A percentile compares a stretch with the other conserved stretches of the same genome.
phyloP scores from a whole-genome alignment of 1,140 invertebrate species.

The Sitophilus oryzae region DNA sequence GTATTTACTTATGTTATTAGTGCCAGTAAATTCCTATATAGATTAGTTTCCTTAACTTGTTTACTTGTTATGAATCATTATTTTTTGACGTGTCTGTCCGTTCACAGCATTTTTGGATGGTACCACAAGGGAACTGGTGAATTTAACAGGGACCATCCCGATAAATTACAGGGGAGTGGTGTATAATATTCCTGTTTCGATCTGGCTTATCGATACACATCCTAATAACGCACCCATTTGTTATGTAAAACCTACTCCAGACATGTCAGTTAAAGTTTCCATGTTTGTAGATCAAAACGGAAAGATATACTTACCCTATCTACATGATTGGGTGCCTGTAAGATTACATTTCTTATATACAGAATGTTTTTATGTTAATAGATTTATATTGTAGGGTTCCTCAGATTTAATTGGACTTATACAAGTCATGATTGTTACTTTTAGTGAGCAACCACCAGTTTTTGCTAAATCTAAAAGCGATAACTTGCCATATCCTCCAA shows the following conservation, averaged over 20 bases:
- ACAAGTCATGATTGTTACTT: conserved; percentile 86
- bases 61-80: no score
- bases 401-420: conserved; percentile 83
- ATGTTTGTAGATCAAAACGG: conserved; percentile 93
- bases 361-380: background rate
- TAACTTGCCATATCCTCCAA: conserved; percentile 56
- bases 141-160: conserved; percentile 88
- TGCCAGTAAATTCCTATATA: conserved; percentile 15
- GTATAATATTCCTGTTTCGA: conserved; percentile 96
- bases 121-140: conserved; percentile 70
- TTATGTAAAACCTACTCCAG: conserved; percentile 90
- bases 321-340: conserved; percentile 90
- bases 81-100: no score
- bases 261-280: conserved; percentile 94
- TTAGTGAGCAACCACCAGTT: conserved; percentile 93
- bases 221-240: conserved; percentile 96
- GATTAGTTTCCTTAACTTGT: conserved; percentile 42
- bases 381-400: conserved; percentile 51
- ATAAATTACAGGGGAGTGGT: conserved; percentile 81
- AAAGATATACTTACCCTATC: conserved; percentile 93
- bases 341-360: conserved; percentile 39
- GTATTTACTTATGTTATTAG: conserved; percentile 11
- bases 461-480: conserved; percentile 65
- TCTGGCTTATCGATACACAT: conserved; percentile 96
- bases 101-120: conserved; percentile 89